A percentile compares a stretch with the other conserved stretches of the same genome.
Conservation (phyloP, 2,113 vertebrate genomes). For the Donacobius atricapilla region DNA sequence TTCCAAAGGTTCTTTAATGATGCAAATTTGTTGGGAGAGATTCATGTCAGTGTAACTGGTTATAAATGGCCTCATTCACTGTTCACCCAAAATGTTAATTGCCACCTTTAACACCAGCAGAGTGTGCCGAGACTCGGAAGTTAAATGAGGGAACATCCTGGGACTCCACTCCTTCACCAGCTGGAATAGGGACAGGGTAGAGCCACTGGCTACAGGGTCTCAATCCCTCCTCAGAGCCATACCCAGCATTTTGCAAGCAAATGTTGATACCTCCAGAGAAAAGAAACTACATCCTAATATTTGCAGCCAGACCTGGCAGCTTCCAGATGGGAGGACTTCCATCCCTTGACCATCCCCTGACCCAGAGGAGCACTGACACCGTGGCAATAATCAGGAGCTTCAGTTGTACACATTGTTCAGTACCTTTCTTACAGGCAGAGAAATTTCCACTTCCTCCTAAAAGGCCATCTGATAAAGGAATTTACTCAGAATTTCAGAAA, state of each 20-base stretch:
- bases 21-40: constrained; percentile 46
- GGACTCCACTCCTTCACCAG: not conserved
- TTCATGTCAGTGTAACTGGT: not conserved
- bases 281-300: not conserved
- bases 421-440: not conserved
- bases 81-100: not conserved
- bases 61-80: not conserved
- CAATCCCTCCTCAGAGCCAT: not conserved
- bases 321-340: not conserved
- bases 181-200: not conserved
- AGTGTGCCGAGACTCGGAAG: not conserved
- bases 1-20: constrained; percentile 50
- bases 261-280: not conserved
- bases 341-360: not conserved
- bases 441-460: not conserved
- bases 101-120: not conserved
- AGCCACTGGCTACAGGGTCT: not conserved
- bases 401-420: not conserved
- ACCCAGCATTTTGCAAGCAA: not conserved
- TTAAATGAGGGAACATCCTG: not conserved
- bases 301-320: not conserved
- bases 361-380: not conserved
- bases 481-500: not conserved
- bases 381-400: not conserved
- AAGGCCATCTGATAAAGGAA: not conserved